A percentile compares a stretch with the other conserved stretches of the same genome.
Conservation (phyloP, 2,113 vertebrate genomes). For the Polyodon spathula region DNA sequence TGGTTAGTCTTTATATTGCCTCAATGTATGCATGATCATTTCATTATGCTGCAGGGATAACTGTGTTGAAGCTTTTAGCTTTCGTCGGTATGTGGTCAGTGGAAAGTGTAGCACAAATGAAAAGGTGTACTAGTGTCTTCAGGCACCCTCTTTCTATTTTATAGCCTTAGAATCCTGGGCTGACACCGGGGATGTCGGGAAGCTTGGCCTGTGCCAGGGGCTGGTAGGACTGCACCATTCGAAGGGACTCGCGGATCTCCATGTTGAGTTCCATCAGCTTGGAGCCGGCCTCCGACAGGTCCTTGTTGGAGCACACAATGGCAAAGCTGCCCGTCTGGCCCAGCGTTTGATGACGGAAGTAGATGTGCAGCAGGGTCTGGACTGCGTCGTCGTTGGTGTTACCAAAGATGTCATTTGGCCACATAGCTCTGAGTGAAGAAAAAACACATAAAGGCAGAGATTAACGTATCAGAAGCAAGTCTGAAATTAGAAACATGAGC, state of each 20-base stretch:
- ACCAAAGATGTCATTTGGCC: constrained; percentile 95
- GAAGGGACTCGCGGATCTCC: constrained; percentile 86
- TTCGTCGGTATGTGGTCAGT: constrained; percentile 5
- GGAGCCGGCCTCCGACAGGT: constrained; percentile 80
- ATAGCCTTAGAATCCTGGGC: constrained; percentile 74
- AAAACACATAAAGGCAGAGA: too few relatives aligned
- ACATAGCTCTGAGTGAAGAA: constrained; percentile 61
- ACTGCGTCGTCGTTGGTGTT: constrained; percentile 76
- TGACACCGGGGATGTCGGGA: constrained; percentile 45
- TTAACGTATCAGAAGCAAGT: background rate
- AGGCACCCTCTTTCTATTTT: constrained; percentile 29
- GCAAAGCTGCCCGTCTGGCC: constrained; percentile 91
- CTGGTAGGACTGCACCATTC: constrained; percentile 67
- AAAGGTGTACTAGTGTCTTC: background rate
- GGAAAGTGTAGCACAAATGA: constrained; percentile 2
- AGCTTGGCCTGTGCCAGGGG: constrained; percentile 48
- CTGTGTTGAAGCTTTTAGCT: too few relatives aligned
- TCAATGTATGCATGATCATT: background rate
- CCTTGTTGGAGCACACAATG: constrained; percentile 80
- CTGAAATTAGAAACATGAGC: background rate
- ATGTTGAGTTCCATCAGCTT: constrained; percentile 96
- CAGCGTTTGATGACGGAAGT: constrained; percentile 92
- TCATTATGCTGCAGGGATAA: too few relatives aligned
- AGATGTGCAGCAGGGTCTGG: constrained; percentile 87
- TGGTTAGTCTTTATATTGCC: constrained; percentile 29